phyloP scores from a whole-genome alignment of 2,888 invertebrate genomes.

The Mythimna lalbum region DNA sequence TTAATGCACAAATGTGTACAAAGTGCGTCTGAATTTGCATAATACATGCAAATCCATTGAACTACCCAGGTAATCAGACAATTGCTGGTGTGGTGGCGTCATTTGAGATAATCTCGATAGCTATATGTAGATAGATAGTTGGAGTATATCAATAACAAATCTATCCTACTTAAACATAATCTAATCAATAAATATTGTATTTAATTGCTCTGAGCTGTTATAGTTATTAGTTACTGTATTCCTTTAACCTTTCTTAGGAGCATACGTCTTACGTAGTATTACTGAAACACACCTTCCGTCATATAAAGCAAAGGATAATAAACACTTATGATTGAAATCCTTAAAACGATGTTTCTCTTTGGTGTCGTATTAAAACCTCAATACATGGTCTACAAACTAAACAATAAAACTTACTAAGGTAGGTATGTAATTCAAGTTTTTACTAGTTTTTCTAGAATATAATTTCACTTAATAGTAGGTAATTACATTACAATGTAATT shows the following conservation, averaged over 20 bases:
- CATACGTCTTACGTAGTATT: too few relatives aligned
- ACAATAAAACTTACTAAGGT: not conserved
- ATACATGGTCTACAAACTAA: not conserved
- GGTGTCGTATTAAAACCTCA: too few relatives aligned
- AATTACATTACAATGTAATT: constrained; percentile 7
- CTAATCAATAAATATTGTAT: too few relatives aligned
- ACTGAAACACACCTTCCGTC: too few relatives aligned
- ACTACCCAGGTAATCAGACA: constrained; percentile 17
- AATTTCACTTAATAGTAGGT: constrained; percentile 3
- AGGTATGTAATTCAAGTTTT: not conserved
- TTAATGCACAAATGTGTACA: constrained; percentile 25
- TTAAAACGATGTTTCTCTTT: too few relatives aligned
- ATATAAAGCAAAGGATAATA: too few relatives aligned
- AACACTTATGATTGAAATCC: too few relatives aligned
- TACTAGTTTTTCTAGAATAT: not conserved
- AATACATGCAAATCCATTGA: constrained; percentile 16
- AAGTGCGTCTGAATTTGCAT: constrained; percentile 20
- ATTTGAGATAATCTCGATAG: not conserved
- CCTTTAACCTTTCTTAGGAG: too few relatives aligned
- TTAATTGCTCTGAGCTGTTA: too few relatives aligned
- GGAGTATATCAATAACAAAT: too few relatives aligned
- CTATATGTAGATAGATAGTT: not conserved
- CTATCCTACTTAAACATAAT: too few relatives aligned
- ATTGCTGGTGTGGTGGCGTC: not conserved
- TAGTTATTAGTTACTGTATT: too few relatives aligned